phyloP scores from a whole-genome alignment of 2,113 vertebrate species.

The Maccullochella peelii region DNA sequence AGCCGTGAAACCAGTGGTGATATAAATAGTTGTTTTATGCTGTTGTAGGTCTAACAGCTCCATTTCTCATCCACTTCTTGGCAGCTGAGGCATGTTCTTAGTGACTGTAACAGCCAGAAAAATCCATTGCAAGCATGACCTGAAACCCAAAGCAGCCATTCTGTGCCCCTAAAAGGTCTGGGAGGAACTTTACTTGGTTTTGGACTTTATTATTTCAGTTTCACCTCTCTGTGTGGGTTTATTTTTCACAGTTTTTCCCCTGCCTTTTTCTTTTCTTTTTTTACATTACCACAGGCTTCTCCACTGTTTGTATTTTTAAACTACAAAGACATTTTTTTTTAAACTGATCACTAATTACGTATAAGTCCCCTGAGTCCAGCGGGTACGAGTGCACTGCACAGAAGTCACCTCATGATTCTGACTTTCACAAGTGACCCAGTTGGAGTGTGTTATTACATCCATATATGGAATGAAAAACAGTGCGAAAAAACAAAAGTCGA shows the following conservation, averaged over 20 bases:
- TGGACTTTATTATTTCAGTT: conserved; percentile 38
- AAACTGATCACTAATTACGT: conserved; percentile 40
- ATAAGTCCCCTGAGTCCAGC: conserved; percentile 10
- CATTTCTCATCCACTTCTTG: conserved; percentile 68
- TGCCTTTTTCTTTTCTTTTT: background rate
- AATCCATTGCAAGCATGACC: conserved; percentile 70
- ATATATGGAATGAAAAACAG: conserved; percentile 26
- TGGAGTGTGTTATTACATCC: background rate
- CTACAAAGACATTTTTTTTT: conserved; percentile 9
- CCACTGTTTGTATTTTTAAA: conserved; percentile 19
- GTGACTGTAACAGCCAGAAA: conserved; percentile 63
- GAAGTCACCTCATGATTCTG: conserved; percentile 20
- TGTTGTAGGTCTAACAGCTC: conserved; percentile 63
- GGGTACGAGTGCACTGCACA: background rate
- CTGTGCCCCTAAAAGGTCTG: conserved; percentile 30
- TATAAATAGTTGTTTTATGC: conserved; percentile 77
- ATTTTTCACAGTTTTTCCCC: conserved; percentile 23
- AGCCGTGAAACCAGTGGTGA: conserved; percentile 58
- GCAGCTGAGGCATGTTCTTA: conserved; percentile 65
- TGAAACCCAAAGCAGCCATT: conserved; percentile 63
- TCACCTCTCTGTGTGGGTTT: conserved; percentile 16
- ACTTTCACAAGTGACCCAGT: conserved; percentile 51
- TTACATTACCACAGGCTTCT: background rate
- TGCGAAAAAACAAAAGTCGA: conserved; percentile 39
- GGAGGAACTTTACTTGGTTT: conserved; percentile 17